A percentile compares a stretch with the other conserved stretches of the same genome.
phyloP scores from a whole-genome alignment of 2,113 vertebrate species.

The Grus americana region DNA sequence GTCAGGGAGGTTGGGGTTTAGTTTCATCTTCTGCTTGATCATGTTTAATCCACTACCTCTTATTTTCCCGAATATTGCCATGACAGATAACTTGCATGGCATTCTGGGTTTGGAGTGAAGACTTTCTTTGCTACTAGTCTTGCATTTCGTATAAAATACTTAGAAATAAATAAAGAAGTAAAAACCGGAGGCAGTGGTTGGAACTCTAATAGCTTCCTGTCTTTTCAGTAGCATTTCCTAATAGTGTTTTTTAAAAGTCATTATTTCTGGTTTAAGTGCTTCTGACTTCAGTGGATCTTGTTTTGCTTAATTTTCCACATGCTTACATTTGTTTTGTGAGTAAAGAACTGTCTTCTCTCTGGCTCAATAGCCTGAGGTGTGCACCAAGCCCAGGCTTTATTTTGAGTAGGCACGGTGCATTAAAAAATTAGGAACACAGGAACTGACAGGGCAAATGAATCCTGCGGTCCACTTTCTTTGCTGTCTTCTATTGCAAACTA shows the following conservation, averaged over 20 bases:
- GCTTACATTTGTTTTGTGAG: background rate
- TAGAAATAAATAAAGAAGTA: background rate
- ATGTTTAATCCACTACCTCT: background rate
- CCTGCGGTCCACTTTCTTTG: background rate
- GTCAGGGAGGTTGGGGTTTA: background rate
- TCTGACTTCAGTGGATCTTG: background rate
- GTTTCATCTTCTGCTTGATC: background rate
- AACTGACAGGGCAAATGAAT: background rate
- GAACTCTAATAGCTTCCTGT: background rate
- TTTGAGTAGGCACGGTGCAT: background rate
- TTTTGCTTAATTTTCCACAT: background rate
- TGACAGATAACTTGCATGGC: rapidly evolving
- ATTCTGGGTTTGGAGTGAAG: background rate
- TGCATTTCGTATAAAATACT: background rate
- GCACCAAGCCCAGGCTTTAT: background rate
- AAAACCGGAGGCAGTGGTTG: background rate
- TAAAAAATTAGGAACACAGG: background rate
- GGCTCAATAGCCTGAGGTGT: background rate
- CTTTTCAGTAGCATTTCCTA: background rate
- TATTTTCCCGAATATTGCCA: background rate
- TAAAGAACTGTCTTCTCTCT: background rate
- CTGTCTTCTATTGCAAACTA: background rate
- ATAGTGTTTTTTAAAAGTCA: background rate
- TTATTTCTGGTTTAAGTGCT: background rate
- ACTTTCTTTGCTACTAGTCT: background rate